These are phyloP conservation scores for Thalassophryne amazonica DNA, from an alignment of 2,797 vertebrate species.

Conservation along the genomic window DNA sequence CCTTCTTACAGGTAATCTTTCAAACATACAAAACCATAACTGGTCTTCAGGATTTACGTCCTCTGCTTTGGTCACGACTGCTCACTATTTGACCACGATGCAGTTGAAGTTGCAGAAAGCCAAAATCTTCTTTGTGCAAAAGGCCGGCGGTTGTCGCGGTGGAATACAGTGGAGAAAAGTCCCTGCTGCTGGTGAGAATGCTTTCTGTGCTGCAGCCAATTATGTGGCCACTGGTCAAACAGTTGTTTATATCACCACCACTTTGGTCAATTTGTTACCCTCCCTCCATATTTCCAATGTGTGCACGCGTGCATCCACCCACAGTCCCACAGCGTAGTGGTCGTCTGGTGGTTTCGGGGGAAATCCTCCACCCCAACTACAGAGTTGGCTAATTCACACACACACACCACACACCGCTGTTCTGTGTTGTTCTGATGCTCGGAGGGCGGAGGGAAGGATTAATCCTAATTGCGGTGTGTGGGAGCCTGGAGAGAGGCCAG, in stretches of 20 bases:
- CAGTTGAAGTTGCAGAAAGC: not conserved
- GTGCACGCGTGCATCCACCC: constrained; percentile 37
- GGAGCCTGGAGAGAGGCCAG: constrained; percentile 71
- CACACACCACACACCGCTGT: constrained; percentile 36
- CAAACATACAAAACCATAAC: constrained; percentile 61
- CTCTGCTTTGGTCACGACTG: too few species aligned
- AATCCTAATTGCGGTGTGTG: constrained; percentile 72
- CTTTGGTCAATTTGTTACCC: constrained; percentile 67
- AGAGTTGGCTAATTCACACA: constrained; percentile 67
- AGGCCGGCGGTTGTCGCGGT: constrained; percentile 23
- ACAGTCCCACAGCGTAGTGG: constrained; percentile 59
- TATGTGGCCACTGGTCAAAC: constrained; percentile 69
- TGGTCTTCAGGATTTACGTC: constrained; percentile 44
- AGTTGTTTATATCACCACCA: constrained; percentile 66
- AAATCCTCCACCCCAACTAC: constrained; percentile 56
- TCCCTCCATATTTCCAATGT: constrained; percentile 47
- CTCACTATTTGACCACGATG: not conserved
- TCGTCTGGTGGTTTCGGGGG: constrained; percentile 62
- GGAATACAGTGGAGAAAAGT: constrained; percentile 26
- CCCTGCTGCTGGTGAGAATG: constrained; percentile 71
- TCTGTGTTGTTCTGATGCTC: constrained; percentile 48
- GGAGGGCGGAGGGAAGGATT: constrained; percentile 64
- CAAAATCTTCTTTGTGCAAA: constrained; percentile 1
- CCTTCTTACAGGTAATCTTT: constrained; percentile 56
- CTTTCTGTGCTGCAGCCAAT: constrained; percentile 43